phyloP scores from a whole-genome alignment of 2,888 invertebrate genomes.

The Melanophora roralis region DNA sequence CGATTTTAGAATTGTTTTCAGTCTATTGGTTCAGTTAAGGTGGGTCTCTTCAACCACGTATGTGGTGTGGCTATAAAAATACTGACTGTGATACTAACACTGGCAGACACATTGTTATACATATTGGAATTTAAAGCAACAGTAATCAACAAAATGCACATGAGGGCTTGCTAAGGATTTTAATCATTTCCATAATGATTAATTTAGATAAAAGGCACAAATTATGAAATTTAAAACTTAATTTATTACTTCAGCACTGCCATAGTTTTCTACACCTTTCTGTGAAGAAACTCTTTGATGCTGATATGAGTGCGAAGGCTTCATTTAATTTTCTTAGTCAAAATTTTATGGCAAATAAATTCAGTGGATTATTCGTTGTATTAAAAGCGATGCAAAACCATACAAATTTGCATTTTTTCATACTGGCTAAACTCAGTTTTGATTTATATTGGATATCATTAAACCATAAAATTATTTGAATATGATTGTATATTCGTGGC shows the following conservation, averaged over 20 bases:
- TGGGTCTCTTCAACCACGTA: too few relatives aligned
- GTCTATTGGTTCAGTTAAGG: too few relatives aligned
- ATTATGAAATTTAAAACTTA: constrained; percentile 55
- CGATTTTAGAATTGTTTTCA: too few relatives aligned
- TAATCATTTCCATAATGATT: constrained; percentile 44
- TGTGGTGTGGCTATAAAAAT: too few relatives aligned
- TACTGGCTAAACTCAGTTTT: not conserved
- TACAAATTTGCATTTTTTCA: not conserved
- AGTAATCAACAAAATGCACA: not conserved
- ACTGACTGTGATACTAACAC: not conserved
- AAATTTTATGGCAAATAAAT: constrained; percentile 47
- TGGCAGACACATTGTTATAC: not conserved
- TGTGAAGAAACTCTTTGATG: not conserved
- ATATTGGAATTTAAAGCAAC: not conserved
- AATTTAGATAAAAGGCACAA: constrained; percentile 53
- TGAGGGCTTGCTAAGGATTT: constrained; percentile 42
- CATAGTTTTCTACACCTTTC: not conserved
- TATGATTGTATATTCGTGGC: not conserved
- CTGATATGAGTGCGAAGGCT: constrained; percentile 46
- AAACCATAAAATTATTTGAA: constrained; percentile 34
- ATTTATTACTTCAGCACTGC: constrained; percentile 25
- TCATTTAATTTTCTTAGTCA: constrained; percentile 31
- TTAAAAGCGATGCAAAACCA: not conserved
- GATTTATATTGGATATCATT: constrained; percentile 21
- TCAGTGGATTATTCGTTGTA: too few relatives aligned